Percentiles rank a stretch among this genome's conserved stretches.
These are phyloP conservation scores for Yasuhikotakia modesta DNA, from an alignment of 2,797 vertebrate species.

Conservation along the genomic window DNA sequence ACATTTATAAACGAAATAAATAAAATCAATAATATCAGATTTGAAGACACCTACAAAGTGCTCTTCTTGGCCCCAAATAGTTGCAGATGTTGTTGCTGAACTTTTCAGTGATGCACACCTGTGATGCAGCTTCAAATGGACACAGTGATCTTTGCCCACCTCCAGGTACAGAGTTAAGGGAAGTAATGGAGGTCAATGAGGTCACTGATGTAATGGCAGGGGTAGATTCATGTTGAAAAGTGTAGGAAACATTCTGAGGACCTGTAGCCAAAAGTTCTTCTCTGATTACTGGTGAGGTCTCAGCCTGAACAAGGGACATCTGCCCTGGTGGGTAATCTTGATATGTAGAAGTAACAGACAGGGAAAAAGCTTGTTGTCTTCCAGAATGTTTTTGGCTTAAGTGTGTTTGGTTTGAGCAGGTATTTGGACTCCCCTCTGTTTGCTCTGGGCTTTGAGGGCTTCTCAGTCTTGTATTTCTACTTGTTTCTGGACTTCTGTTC, in stretches of 20 bases:
- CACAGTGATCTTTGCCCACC: slow-evolving; percentile 28
- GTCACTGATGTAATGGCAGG: slow-evolving; percentile 64
- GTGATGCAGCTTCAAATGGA: background rate
- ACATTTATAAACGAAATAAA: background rate
- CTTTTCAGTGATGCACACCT: background rate
- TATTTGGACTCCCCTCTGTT: slow-evolving; percentile 25
- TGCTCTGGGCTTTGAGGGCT: slow-evolving; percentile 49
- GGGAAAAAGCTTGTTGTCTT: slow-evolving; percentile 46
- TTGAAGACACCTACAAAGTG: slow-evolving; percentile 27
- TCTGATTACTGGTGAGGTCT: slow-evolving; percentile 58
- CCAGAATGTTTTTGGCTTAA: slow-evolving; percentile 52
- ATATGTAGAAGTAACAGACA: slow-evolving; percentile 49
- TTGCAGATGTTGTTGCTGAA: background rate
- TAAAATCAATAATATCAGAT: background rate
- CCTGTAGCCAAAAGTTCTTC: slow-evolving; percentile 47
- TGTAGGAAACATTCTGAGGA: slow-evolving; percentile 47
- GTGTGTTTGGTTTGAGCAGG: slow-evolving; percentile 64
- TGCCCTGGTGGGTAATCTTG: slow-evolving; percentile 55
- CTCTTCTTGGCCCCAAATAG: slow-evolving; percentile 3
- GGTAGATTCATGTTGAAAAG: slow-evolving; percentile 57
- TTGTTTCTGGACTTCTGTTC: slow-evolving; percentile 58
- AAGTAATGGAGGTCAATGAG: slow-evolving; percentile 66
- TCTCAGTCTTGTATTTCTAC: background rate
- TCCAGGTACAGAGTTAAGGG: slow-evolving; percentile 55
- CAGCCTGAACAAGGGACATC: slow-evolving; percentile 43